A percentile compares a stretch with the other conserved stretches of the same genome.
These are phyloP conservation scores for Amniataba percoides DNA, from an alignment of 2,797 vertebrate genomes.

Conservation along the genomic window DNA sequence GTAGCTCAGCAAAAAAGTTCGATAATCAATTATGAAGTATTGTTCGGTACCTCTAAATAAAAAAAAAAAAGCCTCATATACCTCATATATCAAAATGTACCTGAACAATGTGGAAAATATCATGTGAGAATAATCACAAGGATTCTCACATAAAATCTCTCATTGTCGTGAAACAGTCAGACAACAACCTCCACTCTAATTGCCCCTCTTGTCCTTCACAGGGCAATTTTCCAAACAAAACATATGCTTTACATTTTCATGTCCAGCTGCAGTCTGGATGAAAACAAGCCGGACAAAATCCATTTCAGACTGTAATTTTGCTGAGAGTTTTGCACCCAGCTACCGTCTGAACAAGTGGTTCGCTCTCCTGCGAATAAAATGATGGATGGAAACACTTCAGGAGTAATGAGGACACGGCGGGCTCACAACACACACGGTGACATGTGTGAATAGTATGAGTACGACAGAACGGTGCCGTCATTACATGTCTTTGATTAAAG, in stretches of 20 bases:
- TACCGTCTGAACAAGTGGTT: conserved; percentile 27
- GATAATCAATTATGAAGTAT: neutral
- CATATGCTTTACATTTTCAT: conserved; percentile 31
- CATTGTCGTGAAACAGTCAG: conserved; percentile 3
- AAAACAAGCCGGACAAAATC: conserved; percentile 43
- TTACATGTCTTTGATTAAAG: conserved; percentile 43
- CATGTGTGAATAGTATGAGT: conserved; percentile 34
- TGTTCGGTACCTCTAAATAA: neutral
- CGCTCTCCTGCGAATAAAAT: conserved; percentile 24
- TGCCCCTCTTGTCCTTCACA: conserved; percentile 69
- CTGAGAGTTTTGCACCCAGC: conserved; percentile 45
- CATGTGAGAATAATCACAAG: conserved; percentile 29
- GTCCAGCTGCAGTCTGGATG: conserved; percentile 48
- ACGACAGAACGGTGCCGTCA: conserved; percentile 49
- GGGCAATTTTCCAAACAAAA: conserved; percentile 69
- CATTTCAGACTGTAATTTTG: conserved; percentile 50
- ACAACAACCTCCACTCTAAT: conserved; percentile 41
- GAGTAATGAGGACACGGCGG: conserved; percentile 32
- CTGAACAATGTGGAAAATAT: conserved; percentile 4
- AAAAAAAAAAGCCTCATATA: neutral
- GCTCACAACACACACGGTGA: conserved; percentile 43
- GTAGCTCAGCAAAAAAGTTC: neutral
- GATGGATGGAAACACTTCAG: conserved; percentile 51
- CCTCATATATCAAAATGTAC: neutral
- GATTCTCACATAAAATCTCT: conserved; percentile 40